Percentiles rank a stretch among this genome's conserved stretches.
phyloP scores from a whole-genome alignment of 2,888 invertebrate species.

The Folsomia candida region DNA sequence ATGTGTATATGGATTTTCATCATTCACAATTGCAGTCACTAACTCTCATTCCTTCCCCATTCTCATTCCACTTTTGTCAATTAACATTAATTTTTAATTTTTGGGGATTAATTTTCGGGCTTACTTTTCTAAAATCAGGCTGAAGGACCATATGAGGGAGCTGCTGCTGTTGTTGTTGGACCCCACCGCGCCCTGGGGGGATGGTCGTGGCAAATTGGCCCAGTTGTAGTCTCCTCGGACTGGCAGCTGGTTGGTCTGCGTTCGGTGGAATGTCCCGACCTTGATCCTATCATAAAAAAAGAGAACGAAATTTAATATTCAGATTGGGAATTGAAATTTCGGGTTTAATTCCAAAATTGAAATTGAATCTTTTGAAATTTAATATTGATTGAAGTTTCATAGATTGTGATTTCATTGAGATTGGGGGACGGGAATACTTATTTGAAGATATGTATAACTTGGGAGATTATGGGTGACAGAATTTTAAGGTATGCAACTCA shows the following conservation, averaged over 20 bases:
- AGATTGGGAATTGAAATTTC: too few relatives aligned
- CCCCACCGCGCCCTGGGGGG: constrained; percentile 40
- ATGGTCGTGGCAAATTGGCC: constrained; percentile 49
- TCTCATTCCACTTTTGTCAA: background rate
- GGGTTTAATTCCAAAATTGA: too few relatives aligned
- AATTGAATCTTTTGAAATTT: too few relatives aligned
- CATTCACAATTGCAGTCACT: background rate
- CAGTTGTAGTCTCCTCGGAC: constrained; percentile 50
- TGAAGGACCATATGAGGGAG: constrained; percentile 79
- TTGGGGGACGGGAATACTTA: too few relatives aligned
- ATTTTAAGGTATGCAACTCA: too few relatives aligned
- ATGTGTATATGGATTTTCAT: too few relatives aligned
- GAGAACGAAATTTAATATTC: constrained; percentile 13
- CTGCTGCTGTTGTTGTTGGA: constrained; percentile 59
- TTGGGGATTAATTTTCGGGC: background rate
- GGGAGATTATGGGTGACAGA: too few relatives aligned
- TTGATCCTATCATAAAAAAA: constrained; percentile 44
- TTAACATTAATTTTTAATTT: background rate
- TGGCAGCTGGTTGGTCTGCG: constrained; percentile 51
- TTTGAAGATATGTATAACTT: too few relatives aligned
- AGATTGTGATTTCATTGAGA: too few relatives aligned
- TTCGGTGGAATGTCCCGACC: constrained; percentile 51
- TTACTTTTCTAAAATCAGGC: constrained; percentile 87
- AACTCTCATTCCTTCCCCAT: background rate
- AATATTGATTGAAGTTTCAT: too few relatives aligned